These are phyloP conservation scores for Notolabrus celidotus DNA, from an alignment of 2,797 vertebrate genomes.

Conservation along the genomic window DNA sequence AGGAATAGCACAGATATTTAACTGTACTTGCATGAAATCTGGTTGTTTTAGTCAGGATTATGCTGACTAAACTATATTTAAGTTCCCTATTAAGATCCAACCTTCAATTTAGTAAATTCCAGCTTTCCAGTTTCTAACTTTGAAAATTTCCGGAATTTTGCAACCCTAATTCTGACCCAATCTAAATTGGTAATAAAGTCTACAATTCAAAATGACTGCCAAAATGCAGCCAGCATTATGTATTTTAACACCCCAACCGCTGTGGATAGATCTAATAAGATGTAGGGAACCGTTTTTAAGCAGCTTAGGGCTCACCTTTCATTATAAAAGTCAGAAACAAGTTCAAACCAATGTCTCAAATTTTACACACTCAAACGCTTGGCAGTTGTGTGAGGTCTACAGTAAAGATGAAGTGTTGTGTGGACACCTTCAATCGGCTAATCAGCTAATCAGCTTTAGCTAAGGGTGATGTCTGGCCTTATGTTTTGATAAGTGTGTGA, in stretches of 20 bases:
- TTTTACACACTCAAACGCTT: too few relatives aligned
- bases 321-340: too few relatives aligned
- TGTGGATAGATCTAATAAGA: neutral
- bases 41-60: too few relatives aligned
- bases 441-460: constrained; percentile 16
- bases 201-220: too few relatives aligned
- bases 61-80: too few relatives aligned
- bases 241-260: neutral
- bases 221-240: neutral
- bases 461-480: constrained; percentile 51
- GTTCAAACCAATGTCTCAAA: too few relatives aligned
- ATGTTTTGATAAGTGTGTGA: constrained; percentile 44
- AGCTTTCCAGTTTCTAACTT: too few relatives aligned
- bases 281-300: neutral
- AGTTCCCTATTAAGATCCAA: too few relatives aligned
- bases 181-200: neutral
- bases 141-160: too few relatives aligned
- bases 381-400: neutral
- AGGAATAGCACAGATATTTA: too few relatives aligned
- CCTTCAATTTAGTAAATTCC: too few relatives aligned
- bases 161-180: constrained; percentile 8
- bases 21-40: too few relatives aligned
- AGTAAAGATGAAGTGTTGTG: neutral
- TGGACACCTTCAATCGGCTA: constrained; percentile 19
- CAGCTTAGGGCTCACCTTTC: neutral